Conservation (phyloP, 2,113 vertebrate genomes). For the Leptosomus discolor region DNA sequence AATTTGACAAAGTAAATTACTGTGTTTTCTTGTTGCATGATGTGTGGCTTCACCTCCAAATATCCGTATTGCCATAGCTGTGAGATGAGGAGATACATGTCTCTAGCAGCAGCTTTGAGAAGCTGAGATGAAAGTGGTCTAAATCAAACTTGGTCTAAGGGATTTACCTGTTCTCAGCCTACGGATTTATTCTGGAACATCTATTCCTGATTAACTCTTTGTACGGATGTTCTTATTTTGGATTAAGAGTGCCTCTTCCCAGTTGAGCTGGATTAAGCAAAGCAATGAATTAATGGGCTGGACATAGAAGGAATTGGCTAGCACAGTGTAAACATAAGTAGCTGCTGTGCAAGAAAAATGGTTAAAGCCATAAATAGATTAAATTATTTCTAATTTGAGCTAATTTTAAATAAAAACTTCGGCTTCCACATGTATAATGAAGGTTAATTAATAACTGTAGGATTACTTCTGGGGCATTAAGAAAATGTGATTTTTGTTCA, state of each 20-base stretch:
- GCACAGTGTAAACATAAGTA: background rate
- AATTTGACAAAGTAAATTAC: background rate
- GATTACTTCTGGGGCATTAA: background rate
- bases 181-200: background rate
- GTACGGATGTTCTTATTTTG: background rate
- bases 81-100: background rate
- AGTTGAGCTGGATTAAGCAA: background rate
- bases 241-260: background rate
- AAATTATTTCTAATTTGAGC: background rate
- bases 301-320: background rate
- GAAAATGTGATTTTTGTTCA: background rate
- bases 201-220: background rate
- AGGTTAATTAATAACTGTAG: background rate
- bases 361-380: background rate
- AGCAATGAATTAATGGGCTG: background rate
- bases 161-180: background rate
- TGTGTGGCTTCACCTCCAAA: background rate
- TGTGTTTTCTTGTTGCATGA: background rate
- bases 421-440: background rate
- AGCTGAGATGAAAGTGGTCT: background rate
- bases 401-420: background rate
- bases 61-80: rapidly evolving
- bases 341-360: background rate
- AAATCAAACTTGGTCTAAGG: background rate
- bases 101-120: background rate